Conservation (phyloP, 1,140 invertebrate species). For the Cryptotermes secundus region DNA sequence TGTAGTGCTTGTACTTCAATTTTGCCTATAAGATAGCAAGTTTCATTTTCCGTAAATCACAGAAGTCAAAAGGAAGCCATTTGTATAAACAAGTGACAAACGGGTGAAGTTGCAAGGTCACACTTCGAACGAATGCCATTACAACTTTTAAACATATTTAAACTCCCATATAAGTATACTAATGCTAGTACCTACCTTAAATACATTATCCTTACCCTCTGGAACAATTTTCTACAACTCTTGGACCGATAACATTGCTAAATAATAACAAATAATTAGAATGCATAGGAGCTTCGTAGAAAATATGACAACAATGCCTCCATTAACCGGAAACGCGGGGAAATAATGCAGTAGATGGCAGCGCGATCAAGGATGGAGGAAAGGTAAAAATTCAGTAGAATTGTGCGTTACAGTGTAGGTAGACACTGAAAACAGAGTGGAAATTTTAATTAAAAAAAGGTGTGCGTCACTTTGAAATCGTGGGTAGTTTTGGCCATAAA, state of each 20-base stretch:
- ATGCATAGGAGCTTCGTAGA: conserved; percentile 28
- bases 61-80: conserved; percentile 35
- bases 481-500: background rate
- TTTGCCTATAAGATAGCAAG: background rate
- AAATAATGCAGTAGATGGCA: conserved; percentile 4
- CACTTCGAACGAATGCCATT: conserved; percentile 30
- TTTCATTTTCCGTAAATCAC: background rate
- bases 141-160: conserved; percentile 25
- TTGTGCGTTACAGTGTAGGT: no score
- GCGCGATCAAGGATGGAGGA: background rate
- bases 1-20: background rate
- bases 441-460: no score
- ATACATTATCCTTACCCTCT: background rate
- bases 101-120: conserved; percentile 37
- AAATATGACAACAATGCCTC: conserved; percentile 37
- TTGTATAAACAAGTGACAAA: conserved; percentile 35
- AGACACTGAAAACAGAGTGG: no score
- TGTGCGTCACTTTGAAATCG: no score
- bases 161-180: background rate
- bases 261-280: conserved; percentile 1
- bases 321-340: conserved; percentile 32
- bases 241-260: background rate
- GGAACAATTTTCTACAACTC: background rate
- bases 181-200: background rate
- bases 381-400: no score